phyloP scores from a whole-genome alignment of 2,113 vertebrate species.

The Rhombomys opimus region DNA sequence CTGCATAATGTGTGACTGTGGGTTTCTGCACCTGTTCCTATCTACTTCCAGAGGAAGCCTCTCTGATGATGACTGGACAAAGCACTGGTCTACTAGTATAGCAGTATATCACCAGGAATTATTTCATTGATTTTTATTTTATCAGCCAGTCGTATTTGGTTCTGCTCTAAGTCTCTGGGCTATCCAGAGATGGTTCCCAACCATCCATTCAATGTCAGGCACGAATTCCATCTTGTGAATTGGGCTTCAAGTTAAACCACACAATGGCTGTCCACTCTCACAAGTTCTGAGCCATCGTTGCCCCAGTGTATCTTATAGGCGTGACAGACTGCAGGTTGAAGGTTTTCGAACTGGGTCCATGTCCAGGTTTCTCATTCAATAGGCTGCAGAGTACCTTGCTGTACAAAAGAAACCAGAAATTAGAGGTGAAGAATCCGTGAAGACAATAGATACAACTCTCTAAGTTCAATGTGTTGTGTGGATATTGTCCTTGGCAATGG shows the following conservation, averaged over 20 bases:
- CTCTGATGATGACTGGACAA: neutral
- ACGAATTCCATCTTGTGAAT: neutral
- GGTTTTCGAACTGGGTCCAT: neutral
- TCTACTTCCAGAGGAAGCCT: neutral
- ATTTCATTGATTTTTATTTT: neutral
- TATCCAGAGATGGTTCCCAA: too few relatives aligned
- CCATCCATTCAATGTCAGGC: neutral
- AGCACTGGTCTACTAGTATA: neutral
- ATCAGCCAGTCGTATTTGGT: neutral
- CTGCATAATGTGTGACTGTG: neutral
- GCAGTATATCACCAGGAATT: neutral
- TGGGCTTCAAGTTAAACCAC: neutral
- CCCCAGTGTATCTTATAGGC: neutral
- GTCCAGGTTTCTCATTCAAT: neutral
- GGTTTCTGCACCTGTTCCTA: neutral
- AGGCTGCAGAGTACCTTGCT: neutral
- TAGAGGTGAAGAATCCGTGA: neutral
- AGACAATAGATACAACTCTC: neutral
- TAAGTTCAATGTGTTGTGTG: neutral
- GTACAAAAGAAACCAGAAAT: neutral
- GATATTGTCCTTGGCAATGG: neutral
- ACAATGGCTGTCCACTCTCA: neutral
- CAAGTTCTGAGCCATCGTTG: neutral
- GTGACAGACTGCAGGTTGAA: neutral
- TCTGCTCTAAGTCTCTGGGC: neutral